These are phyloP conservation scores for Amphipoea oculea DNA, from an alignment of 2,888 invertebrate genomes.

Conservation along the genomic window DNA sequence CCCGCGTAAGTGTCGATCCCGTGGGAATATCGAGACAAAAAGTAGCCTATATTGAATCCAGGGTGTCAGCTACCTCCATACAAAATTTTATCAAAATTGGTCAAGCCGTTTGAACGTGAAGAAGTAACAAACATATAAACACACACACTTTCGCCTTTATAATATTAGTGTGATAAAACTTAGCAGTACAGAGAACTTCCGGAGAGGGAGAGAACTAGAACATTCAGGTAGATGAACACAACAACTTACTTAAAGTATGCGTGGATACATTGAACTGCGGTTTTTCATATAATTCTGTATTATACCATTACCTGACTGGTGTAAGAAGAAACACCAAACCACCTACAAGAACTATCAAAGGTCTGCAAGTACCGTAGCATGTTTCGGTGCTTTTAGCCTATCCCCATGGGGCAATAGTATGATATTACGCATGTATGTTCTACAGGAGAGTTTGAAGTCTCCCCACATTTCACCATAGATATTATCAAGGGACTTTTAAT, in stretches of 20 bases:
- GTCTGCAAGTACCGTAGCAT: neutral
- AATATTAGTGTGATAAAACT: neutral
- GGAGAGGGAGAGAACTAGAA: neutral
- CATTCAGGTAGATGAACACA: neutral
- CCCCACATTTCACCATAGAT: slow-evolving; percentile 66
- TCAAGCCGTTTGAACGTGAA: no score
- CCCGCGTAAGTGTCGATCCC: no score
- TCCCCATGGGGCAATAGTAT: slow-evolving; percentile 29
- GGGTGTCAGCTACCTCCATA: no score
- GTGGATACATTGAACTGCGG: neutral
- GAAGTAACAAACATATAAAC: no score
- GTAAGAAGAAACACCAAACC: no score
- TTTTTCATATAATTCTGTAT: neutral
- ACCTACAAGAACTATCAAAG: no score
- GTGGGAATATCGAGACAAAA: no score
- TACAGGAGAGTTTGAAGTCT: slow-evolving; percentile 35
- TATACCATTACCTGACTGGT: no score
- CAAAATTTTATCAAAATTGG: no score
- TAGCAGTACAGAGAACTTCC: neutral
- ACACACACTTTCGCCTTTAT: no score
- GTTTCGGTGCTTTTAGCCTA: neutral
- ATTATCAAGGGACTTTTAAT: slow-evolving; percentile 87
- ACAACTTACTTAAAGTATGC: neutral
- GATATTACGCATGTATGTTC: slow-evolving; percentile 46
- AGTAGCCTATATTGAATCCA: no score